Conservation (phyloP, 2,113 vertebrate species). For the Anoplopoma fimbria region DNA sequence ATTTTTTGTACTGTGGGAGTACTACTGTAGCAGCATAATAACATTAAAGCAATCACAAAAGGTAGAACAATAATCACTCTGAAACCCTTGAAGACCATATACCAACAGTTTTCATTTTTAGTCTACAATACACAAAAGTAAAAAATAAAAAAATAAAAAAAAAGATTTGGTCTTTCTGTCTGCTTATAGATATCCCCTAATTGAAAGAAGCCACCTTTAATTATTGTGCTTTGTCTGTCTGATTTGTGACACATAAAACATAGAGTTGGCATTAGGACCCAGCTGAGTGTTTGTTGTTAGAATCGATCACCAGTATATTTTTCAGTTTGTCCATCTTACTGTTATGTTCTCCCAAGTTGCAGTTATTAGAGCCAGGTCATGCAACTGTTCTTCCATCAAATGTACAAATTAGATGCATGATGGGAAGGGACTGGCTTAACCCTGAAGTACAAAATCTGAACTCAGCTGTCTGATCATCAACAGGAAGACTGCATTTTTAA, state of each 20-base stretch:
- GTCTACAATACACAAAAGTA: background rate
- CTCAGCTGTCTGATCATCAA: background rate
- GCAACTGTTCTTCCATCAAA: background rate
- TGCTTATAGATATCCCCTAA: background rate
- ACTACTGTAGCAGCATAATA: background rate
- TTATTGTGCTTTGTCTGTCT: background rate
- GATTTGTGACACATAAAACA: background rate
- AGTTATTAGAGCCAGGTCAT: background rate
- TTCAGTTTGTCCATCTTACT: background rate
- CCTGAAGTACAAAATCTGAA: no score
- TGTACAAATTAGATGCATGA: background rate
- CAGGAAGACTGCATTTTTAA: background rate
- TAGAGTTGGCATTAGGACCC: background rate
- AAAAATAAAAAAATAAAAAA: no score
- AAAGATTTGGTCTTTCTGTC: background rate
- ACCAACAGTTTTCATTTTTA: background rate
- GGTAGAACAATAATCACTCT: background rate
- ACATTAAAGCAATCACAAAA: background rate
- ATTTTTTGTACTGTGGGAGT: background rate
- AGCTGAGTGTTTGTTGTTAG: background rate
- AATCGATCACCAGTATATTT: background rate
- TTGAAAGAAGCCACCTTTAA: no score
- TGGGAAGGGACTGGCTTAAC: background rate
- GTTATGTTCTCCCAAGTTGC: no score
- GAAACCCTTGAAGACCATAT: background rate